These are phyloP conservation scores for Pristionchus japonicus DNA, from an alignment of 2,888 invertebrate species.

Conservation along the genomic window DNA sequence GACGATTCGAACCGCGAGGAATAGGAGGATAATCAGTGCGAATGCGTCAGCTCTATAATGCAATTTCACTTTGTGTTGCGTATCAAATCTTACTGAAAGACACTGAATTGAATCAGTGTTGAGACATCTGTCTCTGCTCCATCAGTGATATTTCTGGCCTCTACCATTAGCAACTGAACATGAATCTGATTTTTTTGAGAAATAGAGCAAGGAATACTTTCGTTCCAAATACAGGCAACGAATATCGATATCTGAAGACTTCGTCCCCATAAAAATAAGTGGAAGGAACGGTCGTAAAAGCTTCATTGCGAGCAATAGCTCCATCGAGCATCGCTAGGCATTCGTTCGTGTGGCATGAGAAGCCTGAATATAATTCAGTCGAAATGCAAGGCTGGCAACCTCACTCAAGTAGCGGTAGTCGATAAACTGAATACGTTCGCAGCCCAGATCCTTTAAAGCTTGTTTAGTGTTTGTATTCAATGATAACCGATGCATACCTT, in stretches of 20 bases:
- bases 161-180: background rate
- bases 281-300: background rate
- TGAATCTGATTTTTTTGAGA: too few relatives aligned
- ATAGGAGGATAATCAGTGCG: background rate
- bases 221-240: background rate
- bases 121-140: background rate
- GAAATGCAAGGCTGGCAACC: background rate
- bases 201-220: too few relatives aligned
- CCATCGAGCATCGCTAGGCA: background rate
- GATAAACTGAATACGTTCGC: background rate
- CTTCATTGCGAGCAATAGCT: background rate
- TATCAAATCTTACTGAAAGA: constrained; percentile 8
- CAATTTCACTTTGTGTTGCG: too few relatives aligned
- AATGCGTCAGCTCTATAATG: background rate
- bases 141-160: background rate
- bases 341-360: background rate
- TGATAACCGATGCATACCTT: background rate
- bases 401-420: background rate
- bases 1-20: background rate
- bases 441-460: background rate
- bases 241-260: background rate
- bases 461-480: too few relatives aligned
- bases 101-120: background rate
- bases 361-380: background rate
- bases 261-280: background rate